phyloP scores from a whole-genome alignment of 2,888 invertebrate genomes.

The Brachypalpus laphriformis region DNA sequence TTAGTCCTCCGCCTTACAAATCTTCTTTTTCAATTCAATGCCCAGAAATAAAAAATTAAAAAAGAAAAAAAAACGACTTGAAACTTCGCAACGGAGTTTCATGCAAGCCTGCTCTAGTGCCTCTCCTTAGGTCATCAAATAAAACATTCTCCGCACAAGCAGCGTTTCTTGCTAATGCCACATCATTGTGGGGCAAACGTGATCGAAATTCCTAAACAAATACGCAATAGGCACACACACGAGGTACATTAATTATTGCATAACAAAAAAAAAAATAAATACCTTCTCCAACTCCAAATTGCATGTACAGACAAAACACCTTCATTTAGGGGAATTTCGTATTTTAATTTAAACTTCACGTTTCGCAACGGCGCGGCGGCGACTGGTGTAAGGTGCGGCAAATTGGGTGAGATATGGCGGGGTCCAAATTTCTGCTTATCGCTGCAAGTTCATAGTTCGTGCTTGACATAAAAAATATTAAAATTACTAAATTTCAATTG shows the following conservation, averaged over 20 bases:
- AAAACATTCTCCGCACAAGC: conserved; percentile 42
- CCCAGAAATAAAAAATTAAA: not conserved
- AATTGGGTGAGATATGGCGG: conserved; percentile 6
- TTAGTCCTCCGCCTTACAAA: not conserved
- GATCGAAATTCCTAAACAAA: conserved; percentile 51
- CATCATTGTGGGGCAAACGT: conserved; percentile 56
- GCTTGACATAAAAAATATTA: not conserved
- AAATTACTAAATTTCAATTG: not conserved
- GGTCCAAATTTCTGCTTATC: not conserved
- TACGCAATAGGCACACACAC: conserved; percentile 40
- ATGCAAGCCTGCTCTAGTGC: not conserved
- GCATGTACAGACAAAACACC: conserved; percentile 22
- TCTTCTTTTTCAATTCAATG: not conserved
- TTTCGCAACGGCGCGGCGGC: not conserved
- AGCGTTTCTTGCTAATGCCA: conserved; percentile 18
- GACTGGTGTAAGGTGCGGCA: conserved; percentile 37
- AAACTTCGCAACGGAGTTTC: not conserved
- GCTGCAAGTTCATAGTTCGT: conserved; percentile 12
- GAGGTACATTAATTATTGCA: conserved; percentile 45
- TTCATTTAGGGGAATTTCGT: conserved; percentile 20
- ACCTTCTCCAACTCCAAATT: conserved; percentile 2
- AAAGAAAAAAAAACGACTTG: not conserved
- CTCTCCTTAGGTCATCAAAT: conserved; percentile 30
- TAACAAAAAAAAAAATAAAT: not conserved
- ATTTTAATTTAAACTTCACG: conserved; percentile 19